phyloP scores from a whole-genome alignment of 1,140 invertebrate genomes.

The Zophobas morio region DNA sequence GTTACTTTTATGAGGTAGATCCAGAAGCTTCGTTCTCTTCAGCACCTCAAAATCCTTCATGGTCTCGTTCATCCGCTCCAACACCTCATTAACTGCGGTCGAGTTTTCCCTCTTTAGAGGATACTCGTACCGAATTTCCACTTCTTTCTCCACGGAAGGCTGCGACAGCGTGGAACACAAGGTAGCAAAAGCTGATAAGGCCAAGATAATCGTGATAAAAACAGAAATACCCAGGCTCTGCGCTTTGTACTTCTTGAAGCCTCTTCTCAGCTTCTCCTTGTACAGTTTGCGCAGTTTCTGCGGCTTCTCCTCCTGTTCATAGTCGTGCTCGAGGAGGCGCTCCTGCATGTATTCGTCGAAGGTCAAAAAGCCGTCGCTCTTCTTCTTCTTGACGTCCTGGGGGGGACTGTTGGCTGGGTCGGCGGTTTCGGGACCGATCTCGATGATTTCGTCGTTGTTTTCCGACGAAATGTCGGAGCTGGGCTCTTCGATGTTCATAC shows the following conservation, averaged over 20 bases:
- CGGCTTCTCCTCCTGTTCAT: conserved; percentile 44
- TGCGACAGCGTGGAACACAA: conserved; percentile 15
- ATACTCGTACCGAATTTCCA: neutral
- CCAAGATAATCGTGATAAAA: conserved; percentile 16
- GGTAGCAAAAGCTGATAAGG: conserved; percentile 17
- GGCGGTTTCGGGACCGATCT: conserved; percentile 2
- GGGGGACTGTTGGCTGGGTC: neutral
- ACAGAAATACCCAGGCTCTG: conserved; percentile 11
- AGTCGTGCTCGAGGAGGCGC: conserved; percentile 44
- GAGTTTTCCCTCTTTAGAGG: neutral
- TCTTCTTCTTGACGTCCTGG: conserved; percentile 1
- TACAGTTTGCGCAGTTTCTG: conserved; percentile 4
- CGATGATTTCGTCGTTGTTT: neutral
- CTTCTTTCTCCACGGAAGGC: conserved; percentile 1
- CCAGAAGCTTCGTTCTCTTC: neutral
- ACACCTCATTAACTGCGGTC: neutral
- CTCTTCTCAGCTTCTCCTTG: conserved; percentile 13
- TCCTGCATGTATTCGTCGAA: conserved; percentile 48
- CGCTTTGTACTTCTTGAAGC: conserved; percentile 16
- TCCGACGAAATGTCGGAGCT: neutral
- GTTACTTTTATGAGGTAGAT: neutral
- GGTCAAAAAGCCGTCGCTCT: conserved; percentile 48
- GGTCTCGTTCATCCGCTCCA: conserved; percentile 26
- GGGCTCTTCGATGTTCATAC: conserved; percentile 11
- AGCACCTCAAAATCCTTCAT: conserved; percentile 17